Evolutionary conservation across 2,888 invertebrate species (phyloP).

Genomic region (Campoletis raptor): DNA sequence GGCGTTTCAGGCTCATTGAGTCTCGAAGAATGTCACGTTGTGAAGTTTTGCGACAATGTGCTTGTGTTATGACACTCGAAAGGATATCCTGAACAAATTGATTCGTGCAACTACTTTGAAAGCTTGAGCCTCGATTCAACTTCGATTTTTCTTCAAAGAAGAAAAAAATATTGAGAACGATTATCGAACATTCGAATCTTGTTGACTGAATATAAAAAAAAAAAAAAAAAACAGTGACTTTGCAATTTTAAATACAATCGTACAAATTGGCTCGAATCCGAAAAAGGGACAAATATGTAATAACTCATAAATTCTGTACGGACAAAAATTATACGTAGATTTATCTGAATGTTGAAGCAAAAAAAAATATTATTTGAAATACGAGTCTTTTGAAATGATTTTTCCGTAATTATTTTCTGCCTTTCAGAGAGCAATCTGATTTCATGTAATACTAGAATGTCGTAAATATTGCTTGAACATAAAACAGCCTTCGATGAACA

Average conservation of each 20-base stretch:
- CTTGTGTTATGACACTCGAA: constrained; percentile 69
- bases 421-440: constrained; percentile 15
- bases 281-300: background rate
- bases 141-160: background rate
- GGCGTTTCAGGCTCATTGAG: background rate
- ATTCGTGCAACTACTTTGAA: constrained; percentile 53
- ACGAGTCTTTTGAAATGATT: background rate
- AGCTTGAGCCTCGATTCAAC: background rate
- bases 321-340: background rate
- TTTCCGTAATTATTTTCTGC: constrained; percentile 22
- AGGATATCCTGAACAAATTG: constrained; percentile 71
- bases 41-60: constrained; percentile 25
- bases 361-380: background rate
- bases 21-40: constrained; percentile 5
- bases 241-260: background rate
- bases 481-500: constrained; percentile 35
- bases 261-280: background rate
- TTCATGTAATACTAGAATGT: constrained; percentile 10
- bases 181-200: background rate
- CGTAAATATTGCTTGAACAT: constrained; percentile 41
- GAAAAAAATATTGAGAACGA: background rate
- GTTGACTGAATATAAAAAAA: background rate
- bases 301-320: background rate
- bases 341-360: background rate
- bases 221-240: background rate